Conservation (phyloP, 2,113 vertebrate genomes). For the Mystacornis crossleyi region DNA sequence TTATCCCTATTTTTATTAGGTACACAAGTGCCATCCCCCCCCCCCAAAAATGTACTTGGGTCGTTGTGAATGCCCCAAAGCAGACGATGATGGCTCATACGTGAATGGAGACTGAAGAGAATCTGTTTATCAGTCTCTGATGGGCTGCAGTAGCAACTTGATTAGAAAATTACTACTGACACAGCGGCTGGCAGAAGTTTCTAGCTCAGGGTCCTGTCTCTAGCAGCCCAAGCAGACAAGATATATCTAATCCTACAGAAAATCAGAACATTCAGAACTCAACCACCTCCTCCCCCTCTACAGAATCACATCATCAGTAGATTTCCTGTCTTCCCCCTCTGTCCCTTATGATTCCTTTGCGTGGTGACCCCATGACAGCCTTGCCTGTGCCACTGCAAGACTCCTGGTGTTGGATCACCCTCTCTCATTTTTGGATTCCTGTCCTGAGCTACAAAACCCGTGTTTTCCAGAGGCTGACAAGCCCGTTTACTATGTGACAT, state of each 20-base stretch:
- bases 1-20: background rate
- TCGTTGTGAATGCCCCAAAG: background rate
- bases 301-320: background rate
- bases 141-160: background rate
- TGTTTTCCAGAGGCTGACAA: background rate
- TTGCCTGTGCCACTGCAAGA: background rate
- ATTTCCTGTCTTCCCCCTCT: background rate
- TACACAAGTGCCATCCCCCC: accelerated
- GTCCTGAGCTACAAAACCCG: background rate
- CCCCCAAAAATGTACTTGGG: background rate
- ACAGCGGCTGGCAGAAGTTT: background rate
- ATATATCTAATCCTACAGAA: background rate
- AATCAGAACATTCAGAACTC: background rate
- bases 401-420: background rate
- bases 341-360: accelerated
- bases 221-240: background rate
- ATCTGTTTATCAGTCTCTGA: background rate
- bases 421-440: background rate
- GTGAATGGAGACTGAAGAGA: background rate
- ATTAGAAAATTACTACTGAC: background rate
- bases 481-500: background rate
- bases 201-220: background rate
- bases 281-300: background rate
- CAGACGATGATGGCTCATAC: background rate
- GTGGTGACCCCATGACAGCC: background rate